Base-by-base conservation (phyloP, 2,113 vertebrate species). In the Pontoporia blainvillei region DNA sequence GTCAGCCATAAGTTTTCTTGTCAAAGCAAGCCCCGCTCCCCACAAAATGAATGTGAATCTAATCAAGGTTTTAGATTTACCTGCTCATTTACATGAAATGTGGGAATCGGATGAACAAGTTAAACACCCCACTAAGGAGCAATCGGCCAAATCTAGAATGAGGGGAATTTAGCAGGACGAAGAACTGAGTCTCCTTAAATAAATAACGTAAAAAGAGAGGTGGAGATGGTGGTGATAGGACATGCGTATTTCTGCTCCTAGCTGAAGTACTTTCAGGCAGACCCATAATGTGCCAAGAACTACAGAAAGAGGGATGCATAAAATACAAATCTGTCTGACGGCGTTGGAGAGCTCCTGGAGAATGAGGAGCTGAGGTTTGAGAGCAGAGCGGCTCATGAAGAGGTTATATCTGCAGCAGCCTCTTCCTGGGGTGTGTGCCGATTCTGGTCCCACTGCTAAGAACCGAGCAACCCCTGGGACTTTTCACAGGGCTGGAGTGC, bases 361-460 rank as follows among this genome's bases (percentile, higher is more conserved):
- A 17, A 27, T 6, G 54, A 44, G 31, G 54, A 36, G 36, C 31
- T 4, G 4, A 31, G 12, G 3, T 1, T 14, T 18, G 27, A 41
- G 54, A 6, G 34, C 71, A 29, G 6, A 25, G 34, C 67, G 49
- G 15, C 2, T 44, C 0, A 0, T 0, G n/a, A 1, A 21, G 29
- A 36, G 4, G 15, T 13, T 27, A 9, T 27, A 9, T 10, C 2
- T 1, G 64, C 54, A 6, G n/a, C 23, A 5, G 0, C 27, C 8
- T 5, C 41, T 15, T 25, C 41, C 2, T 0, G 39, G 46, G 36
- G 3, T 10, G 4, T 13, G 18, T 67, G 62, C 64, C 23, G 27
- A 6, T 44, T 31, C 27, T n/a, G 20, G 18, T 10, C 5, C 72
- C 25, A 1, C 12, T 59, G n/a, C 44, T 25, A 6, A 13, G 31